These are phyloP conservation scores for Eriosoma lanigerum DNA, from an alignment of 1,140 invertebrate genomes.

Conservation along the genomic window DNA sequence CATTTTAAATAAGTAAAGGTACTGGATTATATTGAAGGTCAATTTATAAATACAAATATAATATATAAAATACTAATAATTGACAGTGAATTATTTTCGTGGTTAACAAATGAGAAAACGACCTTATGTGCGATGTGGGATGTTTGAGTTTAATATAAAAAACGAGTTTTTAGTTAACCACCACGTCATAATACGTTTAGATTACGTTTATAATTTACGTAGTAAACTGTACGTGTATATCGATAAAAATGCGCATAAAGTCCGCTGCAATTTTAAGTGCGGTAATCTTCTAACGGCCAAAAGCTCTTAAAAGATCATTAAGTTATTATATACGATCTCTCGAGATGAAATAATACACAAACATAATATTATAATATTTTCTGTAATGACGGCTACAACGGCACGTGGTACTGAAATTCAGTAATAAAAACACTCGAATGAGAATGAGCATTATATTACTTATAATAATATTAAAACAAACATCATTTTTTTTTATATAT, in stretches of 20 bases:
- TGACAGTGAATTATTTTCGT: background rate
- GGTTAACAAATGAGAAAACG: background rate
- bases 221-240: background rate
- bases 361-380: background rate
- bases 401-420: conserved; percentile 9
- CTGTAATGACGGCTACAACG: background rate
- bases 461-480: conserved; percentile 4
- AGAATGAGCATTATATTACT: conserved; percentile 29
- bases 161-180: background rate
- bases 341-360: background rate
- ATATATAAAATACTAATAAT: background rate
- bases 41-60: no score
- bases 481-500: no score
- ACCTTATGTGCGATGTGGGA: background rate
- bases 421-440: conserved; percentile 13
- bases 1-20: background rate
- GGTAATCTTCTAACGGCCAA: background rate
- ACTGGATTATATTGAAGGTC: background rate
- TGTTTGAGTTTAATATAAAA: background rate
- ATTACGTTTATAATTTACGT: background rate
- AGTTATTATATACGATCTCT: background rate
- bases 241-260: background rate
- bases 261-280: background rate
- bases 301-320: background rate
- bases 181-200: background rate